These are phyloP conservation scores for Cettia cetti DNA, from an alignment of 2,113 vertebrate species.

Conservation along the genomic window DNA sequence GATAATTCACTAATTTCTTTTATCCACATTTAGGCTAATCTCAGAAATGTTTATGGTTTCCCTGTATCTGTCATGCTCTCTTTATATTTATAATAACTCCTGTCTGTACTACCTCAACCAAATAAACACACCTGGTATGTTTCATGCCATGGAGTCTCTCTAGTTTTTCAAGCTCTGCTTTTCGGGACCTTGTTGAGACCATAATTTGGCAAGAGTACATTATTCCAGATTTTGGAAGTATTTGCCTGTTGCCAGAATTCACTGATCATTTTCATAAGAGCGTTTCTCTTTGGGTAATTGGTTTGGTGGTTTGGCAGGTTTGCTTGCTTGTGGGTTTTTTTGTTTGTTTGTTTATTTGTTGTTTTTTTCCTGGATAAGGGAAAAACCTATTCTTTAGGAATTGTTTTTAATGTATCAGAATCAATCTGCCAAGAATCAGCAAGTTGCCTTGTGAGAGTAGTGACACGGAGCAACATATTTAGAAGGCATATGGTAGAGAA, in stretches of 20 bases:
- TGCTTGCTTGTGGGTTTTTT: neutral
- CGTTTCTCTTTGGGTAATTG: neutral
- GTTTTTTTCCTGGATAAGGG: neutral
- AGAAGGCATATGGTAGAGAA: slow-evolving; percentile 52
- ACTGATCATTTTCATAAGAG: neutral
- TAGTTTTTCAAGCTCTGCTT: neutral
- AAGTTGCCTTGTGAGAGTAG: neutral
- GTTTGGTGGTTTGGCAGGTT: neutral
- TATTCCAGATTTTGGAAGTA: neutral
- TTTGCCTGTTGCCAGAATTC: neutral
- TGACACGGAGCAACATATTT: slow-evolving; percentile 42
- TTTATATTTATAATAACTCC: neutral
- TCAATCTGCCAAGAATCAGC: neutral
- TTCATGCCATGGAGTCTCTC: neutral
- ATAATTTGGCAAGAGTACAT: neutral
- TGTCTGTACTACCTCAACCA: neutral
- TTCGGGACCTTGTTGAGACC: neutral
- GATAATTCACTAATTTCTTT: neutral
- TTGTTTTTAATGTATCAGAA: neutral
- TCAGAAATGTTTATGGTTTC: neutral
- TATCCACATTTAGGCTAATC: neutral
- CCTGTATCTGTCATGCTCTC: neutral
- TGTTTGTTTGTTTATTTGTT: too few relatives aligned
- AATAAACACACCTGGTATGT: neutral
- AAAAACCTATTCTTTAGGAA: neutral